Conservation (phyloP, 2,113 vertebrate species). For the Peromyscus polionotus region DNA sequence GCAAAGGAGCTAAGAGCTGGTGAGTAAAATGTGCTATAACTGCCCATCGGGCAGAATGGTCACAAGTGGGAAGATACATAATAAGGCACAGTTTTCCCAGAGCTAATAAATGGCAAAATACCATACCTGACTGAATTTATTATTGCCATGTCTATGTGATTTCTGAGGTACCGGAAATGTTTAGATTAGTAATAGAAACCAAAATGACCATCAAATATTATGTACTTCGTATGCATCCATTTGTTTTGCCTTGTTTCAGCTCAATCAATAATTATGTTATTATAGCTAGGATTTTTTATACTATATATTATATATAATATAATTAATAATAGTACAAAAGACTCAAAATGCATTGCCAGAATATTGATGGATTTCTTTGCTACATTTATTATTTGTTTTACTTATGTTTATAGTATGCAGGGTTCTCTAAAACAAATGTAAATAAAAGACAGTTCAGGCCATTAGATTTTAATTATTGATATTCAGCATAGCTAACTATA, state of each 20-base stretch:
- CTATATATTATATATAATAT: neutral
- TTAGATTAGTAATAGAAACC: slow-evolving; percentile 13
- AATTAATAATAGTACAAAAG: slow-evolving; percentile 6
- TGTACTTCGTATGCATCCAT: neutral
- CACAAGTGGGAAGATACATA: neutral
- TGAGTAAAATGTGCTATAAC: neutral
- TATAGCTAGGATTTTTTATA: slow-evolving; percentile 14
- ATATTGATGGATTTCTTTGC: neutral
- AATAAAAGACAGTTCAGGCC: neutral
- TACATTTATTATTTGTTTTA: slow-evolving; percentile 21
- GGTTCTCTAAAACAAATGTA: neutral
- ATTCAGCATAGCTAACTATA: neutral
- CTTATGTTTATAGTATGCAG: neutral
- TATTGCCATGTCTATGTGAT: neutral
- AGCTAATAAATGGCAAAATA: neutral
- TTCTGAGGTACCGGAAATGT: neutral
- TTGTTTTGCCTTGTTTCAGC: slow-evolving; percentile 58
- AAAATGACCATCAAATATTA: slow-evolving; percentile 34
- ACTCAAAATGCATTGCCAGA: neutral
- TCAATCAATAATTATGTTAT: neutral
- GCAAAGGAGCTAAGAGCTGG: neutral
- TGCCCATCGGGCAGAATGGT: neutral
- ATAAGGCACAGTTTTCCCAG: neutral
- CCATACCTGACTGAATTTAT: neutral
- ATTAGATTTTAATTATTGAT: slow-evolving; percentile 48